These are phyloP conservation scores for Callionymus lyra DNA, from an alignment of 2,113 vertebrate species.

Conservation along the genomic window DNA sequence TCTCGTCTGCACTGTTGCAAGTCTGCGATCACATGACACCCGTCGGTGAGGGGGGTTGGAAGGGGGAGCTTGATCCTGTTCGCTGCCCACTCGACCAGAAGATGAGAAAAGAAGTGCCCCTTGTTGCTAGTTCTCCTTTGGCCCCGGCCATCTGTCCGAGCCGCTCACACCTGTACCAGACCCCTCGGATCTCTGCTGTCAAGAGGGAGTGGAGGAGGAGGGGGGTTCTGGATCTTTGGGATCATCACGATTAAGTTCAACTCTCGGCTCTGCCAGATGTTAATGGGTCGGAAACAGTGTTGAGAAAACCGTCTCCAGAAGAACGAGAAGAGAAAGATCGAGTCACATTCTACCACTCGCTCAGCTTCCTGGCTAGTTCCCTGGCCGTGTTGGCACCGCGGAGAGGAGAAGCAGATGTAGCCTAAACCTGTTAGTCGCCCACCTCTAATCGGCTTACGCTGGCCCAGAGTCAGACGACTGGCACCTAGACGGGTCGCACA, in stretches of 20 bases:
- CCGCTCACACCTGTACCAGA: constrained; percentile 66
- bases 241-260: neutral
- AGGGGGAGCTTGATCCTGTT: constrained; percentile 36
- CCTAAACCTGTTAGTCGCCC: constrained; percentile 64
- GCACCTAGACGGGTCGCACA: constrained; percentile 52
- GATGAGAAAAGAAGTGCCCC: constrained; percentile 57
- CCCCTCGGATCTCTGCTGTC: constrained; percentile 29
- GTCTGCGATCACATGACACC: no score
- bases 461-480: constrained; percentile 60
- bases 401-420: constrained; percentile 63
- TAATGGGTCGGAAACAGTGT: neutral
- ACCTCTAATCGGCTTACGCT: constrained; percentile 73
- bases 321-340: constrained; percentile 35
- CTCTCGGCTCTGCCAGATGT: neutral
- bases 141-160: constrained; percentile 63
- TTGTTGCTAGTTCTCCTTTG: constrained; percentile 59
- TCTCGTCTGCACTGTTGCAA: no score
- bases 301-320: neutral
- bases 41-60: neutral
- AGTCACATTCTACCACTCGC: no score
- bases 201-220: constrained; percentile 31
- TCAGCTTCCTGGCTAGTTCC: constrained; percentile 19
- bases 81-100: constrained; percentile 58
- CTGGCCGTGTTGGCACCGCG: constrained; percentile 48
- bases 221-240: constrained; percentile 9